phyloP scores from a whole-genome alignment of 2,888 invertebrate genomes.

The Aphodius granarius region DNA sequence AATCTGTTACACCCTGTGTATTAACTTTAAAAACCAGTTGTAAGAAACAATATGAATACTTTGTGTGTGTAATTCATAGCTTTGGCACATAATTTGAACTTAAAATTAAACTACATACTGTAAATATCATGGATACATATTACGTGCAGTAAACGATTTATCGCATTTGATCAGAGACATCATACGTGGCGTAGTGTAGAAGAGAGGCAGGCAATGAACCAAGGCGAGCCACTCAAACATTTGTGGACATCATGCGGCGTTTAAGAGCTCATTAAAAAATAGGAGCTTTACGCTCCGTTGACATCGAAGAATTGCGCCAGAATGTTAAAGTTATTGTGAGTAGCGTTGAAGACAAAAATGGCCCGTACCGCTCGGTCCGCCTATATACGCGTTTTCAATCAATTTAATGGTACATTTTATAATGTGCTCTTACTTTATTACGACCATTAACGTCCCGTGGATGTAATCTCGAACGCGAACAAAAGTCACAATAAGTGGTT shows the following conservation, averaged over 20 bases:
- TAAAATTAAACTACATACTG: too few relatives aligned
- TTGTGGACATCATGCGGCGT: constrained; percentile 21
- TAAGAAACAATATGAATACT: too few relatives aligned
- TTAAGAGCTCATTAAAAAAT: constrained; percentile 24
- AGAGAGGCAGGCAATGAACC: background rate
- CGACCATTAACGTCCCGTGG: constrained; percentile 8
- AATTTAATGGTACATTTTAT: constrained; percentile 12
- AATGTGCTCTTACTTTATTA: constrained; percentile 6
- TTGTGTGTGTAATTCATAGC: too few relatives aligned
- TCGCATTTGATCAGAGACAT: too few relatives aligned
- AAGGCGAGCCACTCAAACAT: constrained; percentile 5
- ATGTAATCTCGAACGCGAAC: background rate
- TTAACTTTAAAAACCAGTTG: too few relatives aligned
- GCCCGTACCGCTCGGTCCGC: background rate
- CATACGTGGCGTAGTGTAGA: background rate
- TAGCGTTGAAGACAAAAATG: background rate
- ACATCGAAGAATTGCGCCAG: constrained; percentile 22
- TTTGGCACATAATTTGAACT: too few relatives aligned
- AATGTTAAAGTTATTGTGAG: constrained; percentile 19
- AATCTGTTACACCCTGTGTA: too few relatives aligned
- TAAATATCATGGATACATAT: too few relatives aligned
- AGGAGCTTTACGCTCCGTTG: constrained; percentile 22
- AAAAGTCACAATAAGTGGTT: background rate
- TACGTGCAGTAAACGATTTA: too few relatives aligned
- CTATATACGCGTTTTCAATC: constrained; percentile 2